Evolutionary conservation across 2,113 vertebrate species (phyloP), one percentile per base, ranked within the genome.

Genomic region (Micronycteris hirsuta): DNA sequence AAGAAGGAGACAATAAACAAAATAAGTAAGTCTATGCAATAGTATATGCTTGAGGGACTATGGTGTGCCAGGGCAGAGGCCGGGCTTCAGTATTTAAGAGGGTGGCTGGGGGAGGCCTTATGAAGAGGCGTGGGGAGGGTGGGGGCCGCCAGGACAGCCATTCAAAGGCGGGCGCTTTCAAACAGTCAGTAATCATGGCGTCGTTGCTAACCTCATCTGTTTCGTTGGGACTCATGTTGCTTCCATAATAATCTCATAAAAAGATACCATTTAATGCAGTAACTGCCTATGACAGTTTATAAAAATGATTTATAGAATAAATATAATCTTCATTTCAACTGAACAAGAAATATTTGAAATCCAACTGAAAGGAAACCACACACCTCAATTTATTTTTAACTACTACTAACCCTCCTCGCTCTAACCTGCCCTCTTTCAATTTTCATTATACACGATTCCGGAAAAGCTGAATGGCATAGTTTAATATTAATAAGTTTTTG

Each of bases 401-500:
- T 43, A 8, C 14, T 36, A 84, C 61, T 31, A 0, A 5, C 73
- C 16, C 17, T 58, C 45, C 43, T 78, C 38, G 94, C 43, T 83
- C 45, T 86, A 93, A 52, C 76, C 49, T 91, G 63, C 63, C 65
- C n/a, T 91, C 91, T 94, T 93, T 88, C 89, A 68, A 56, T 54
- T 91, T 83, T 83, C 89, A 82, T 86, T 96, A 20, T 22, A 91
- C 85, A 56, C 3, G 82, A 96, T 89, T 85, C 83, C 95, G 93
- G 13, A n/a, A 96, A 96, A 97, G 89, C 56, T 96, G 96, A 98
- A 97, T 38, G 87, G 90, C 61, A 96, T 92, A 86, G 93, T 78
- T 97, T 94, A 96, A 76, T 84, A 96, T 78, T 94, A 97, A 98
- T 98, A 98, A 96, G 98, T 97, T 97, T 97, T 91, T 92, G 95